Evolutionary conservation across 2,113 vertebrate species (phyloP), one percentile per base, ranked within the genome.

Genomic region (Nannobrachium achirus): DNA sequence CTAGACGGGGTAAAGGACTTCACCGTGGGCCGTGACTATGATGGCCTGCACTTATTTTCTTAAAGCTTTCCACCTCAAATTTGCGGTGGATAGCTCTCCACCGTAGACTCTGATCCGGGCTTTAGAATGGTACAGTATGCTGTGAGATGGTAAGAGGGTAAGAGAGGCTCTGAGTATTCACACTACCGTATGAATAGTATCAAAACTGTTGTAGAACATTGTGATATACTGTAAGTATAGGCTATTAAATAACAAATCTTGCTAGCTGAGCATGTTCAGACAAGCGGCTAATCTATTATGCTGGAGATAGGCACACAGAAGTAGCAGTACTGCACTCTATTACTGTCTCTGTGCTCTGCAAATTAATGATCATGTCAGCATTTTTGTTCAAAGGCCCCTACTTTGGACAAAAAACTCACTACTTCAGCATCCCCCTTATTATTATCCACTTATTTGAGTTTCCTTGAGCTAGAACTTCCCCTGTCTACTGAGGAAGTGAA

Each of bases 281-380:
- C 77, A 79, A 83, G 69, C 79, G 71, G 38, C 64, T 81, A 76
- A 91, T 91, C 89, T 89, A 75, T 88, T 84, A 84, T 84, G 82
- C 85, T 66, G 70, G 66, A 73, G 62, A 81, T 84, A 89, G 89
- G 86, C 88, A 87, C 87, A 91, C 86, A 89, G 79, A 87, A 87
- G 83, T 86, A 87, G 81, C 79, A 80, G 67, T 67, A 73, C 83
- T 73, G 76, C 66, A 70, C 80, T 67, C 18, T 75, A 84, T 83
- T 74, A 81, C 76, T 58, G 78, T 75, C 79, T 83, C 73, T 71
- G 67, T 76, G 84, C 42, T 71, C 71, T 65, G 57, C 82, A 65
- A n/a, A 87, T 84, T 91, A 91, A 92, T 89, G 88, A 88, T 89
- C 76, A 55, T 86, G 83, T 90, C 91, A 90, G 91, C 89, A 44